Evolutionary conservation across 2,888 invertebrate species (phyloP).

Genomic region (Cylloceria caligata): DNA sequence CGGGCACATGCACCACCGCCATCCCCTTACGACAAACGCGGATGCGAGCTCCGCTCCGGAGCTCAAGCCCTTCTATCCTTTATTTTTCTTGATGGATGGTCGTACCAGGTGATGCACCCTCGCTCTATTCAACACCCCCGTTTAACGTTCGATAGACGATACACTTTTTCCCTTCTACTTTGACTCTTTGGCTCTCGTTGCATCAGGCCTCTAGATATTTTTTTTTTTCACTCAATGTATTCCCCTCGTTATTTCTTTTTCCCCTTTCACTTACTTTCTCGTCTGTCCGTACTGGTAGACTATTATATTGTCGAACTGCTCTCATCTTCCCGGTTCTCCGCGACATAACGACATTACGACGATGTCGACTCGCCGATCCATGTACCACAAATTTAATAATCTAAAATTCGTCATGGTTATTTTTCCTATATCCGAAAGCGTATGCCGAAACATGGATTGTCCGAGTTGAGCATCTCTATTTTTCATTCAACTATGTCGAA

Average conservation of each 20-base stretch:
- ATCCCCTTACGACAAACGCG: constrained; percentile 21
- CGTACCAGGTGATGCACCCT: constrained; percentile 80
- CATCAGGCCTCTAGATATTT: constrained; percentile 12
- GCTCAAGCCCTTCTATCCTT: constrained; percentile 69
- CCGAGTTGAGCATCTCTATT: no score
- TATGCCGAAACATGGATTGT: background rate
- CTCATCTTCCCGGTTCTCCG: background rate
- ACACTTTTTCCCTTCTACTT: constrained; percentile 54
- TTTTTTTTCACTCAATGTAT: background rate
- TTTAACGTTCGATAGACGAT: constrained; percentile 55
- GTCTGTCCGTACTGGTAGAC: background rate
- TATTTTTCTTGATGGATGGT: constrained; percentile 78
- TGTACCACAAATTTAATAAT: constrained; percentile 12
- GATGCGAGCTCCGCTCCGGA: constrained; percentile 33
- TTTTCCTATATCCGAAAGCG: background rate
- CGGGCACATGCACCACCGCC: background rate
- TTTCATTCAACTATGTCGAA: background rate
- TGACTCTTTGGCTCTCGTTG: constrained; percentile 54
- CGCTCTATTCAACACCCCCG: constrained; percentile 65
- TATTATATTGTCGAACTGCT: background rate
- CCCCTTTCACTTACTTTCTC: constrained; percentile 29
- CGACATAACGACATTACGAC: constrained; percentile 59
- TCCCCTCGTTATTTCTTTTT: constrained; percentile 9
- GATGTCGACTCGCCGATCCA: constrained; percentile 22
- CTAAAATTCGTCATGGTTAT: background rate